phyloP scores from a whole-genome alignment of 2,797 vertebrate genomes.

The Amniataba percoides region DNA sequence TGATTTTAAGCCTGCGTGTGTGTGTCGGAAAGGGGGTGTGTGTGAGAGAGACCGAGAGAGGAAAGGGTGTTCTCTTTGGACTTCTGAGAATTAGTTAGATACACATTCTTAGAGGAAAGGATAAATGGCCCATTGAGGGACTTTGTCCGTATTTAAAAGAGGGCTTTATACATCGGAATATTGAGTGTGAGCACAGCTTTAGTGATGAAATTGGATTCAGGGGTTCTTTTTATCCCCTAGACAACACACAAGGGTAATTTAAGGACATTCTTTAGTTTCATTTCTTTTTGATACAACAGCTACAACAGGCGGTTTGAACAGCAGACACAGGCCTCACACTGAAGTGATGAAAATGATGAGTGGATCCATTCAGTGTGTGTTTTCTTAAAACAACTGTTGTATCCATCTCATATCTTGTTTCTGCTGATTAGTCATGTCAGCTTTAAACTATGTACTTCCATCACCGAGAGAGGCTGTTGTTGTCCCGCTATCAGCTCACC shows the following conservation, averaged over 20 bases:
- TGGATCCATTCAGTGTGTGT: slow-evolving; percentile 22
- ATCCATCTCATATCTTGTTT: not conserved
- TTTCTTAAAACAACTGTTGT: not conserved
- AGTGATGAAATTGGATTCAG: slow-evolving; percentile 77
- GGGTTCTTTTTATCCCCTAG: slow-evolving; percentile 73
- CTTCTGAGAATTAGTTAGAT: slow-evolving; percentile 76
- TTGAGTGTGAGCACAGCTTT: slow-evolving; percentile 75
- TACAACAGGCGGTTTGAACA: slow-evolving; percentile 52
- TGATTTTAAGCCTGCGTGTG: slow-evolving; percentile 52
- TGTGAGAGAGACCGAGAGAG: slow-evolving; percentile 15
- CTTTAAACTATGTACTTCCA: not conserved
- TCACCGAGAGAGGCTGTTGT: not conserved
- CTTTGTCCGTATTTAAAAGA: slow-evolving; percentile 73
- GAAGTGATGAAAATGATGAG: slow-evolving; percentile 36
- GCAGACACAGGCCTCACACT: slow-evolving; percentile 7
- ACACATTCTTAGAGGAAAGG: slow-evolving; percentile 73
- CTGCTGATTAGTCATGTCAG: not conserved
- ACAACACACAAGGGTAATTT: slow-evolving; percentile 75
- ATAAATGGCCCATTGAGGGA: slow-evolving; percentile 76
- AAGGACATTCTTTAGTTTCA: slow-evolving; percentile 72
- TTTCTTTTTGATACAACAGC: slow-evolving; percentile 55
- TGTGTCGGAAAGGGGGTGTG: not conserved
- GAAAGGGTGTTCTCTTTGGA: slow-evolving; percentile 70
- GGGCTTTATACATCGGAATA: slow-evolving; percentile 74
- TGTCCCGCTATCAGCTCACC: not conserved